A percentile compares a stretch with the other conserved stretches of the same genome.
phyloP scores from a whole-genome alignment of 2,113 vertebrate species.

The Tachysurus vachellii region DNA sequence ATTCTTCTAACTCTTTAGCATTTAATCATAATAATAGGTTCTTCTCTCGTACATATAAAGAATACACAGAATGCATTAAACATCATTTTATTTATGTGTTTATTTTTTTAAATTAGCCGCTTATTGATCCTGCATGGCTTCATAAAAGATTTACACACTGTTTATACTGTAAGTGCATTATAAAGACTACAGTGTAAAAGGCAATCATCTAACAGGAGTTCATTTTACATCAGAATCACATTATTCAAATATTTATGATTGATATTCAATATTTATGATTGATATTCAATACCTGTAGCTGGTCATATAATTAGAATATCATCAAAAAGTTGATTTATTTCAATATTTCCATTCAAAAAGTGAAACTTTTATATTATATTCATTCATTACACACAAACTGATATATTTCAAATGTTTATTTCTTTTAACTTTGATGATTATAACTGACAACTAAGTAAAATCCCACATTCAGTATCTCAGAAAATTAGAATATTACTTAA shows the following conservation, averaged over 20 bases:
- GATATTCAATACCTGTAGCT: too few relatives aligned
- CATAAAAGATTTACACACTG: neutral
- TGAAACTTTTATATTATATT: too few relatives aligned
- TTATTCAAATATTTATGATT: neutral
- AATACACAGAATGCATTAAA: neutral
- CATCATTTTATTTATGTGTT: neutral
- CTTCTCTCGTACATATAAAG: neutral
- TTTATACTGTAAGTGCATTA: neutral
- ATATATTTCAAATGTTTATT: too few relatives aligned
- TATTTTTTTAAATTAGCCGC: neutral
- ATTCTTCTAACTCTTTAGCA: neutral
- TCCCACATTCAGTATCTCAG: too few relatives aligned
- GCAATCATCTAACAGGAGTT: neutral
- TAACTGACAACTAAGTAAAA: too few relatives aligned
- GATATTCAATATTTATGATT: too few relatives aligned
- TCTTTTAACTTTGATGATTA: too few relatives aligned
- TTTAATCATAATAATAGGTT: neutral
- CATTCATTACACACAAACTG: too few relatives aligned
- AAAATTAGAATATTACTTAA: too few relatives aligned
- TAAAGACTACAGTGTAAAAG: neutral
- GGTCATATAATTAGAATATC: too few relatives aligned
- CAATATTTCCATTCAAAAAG: too few relatives aligned
- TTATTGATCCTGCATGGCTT: neutral
- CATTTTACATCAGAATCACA: neutral
- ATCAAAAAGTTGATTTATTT: too few relatives aligned